Evolutionary conservation across 1,140 invertebrate genomes (phyloP), one percentile per base, ranked within the genome.

Genomic region (Anastatus disparis): DNA sequence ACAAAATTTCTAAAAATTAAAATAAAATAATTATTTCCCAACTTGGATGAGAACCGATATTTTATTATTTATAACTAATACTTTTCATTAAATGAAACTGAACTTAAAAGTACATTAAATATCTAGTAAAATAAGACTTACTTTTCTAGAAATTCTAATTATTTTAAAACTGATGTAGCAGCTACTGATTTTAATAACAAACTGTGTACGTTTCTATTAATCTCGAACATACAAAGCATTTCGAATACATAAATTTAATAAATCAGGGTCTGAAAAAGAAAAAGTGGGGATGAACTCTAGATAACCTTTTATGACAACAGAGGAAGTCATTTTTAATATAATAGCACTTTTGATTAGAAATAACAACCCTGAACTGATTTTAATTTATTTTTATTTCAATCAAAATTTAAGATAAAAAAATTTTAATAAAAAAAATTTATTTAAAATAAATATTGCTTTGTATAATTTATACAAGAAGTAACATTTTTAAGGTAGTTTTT

Each of bases 231-330:
- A 27, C 40, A 15, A 27, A 27, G 9, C 56, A n/a, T 40, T 42
- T 9, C 9, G 15, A 44, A 12, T 8, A 13, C 31, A 26, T 26
- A 10, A 44, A 26, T 15, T 27, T 27, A 26, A 59, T 27, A 3
- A 8, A 59, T 13, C 22, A 12, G 26, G 4, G 15, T 10, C 27
- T 48, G 22, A 7, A 17, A 31, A 8, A 12, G n/a, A 62, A 27
- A 27, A 62, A 48, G 59, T 46, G 22, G 59, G 42, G 26, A 48
- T 62, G 59, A 62, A 62, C 59, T 62, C 10, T 48, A 4, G 44
- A 48, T 62, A 48, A 62, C 42, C 42, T 62, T 62, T 48, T 48
- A 48, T 22, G 31, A 55, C 31, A 26, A 31, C 3, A 35, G 52
- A 26, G 29, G 24, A 26, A 26, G 3, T 52, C 2, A 27, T 10